Percentiles rank a stretch among this genome's conserved stretches.
These are phyloP conservation scores for Carettochelys insculpta DNA, from an alignment of 2,113 vertebrate species.

Conservation along the genomic window DNA sequence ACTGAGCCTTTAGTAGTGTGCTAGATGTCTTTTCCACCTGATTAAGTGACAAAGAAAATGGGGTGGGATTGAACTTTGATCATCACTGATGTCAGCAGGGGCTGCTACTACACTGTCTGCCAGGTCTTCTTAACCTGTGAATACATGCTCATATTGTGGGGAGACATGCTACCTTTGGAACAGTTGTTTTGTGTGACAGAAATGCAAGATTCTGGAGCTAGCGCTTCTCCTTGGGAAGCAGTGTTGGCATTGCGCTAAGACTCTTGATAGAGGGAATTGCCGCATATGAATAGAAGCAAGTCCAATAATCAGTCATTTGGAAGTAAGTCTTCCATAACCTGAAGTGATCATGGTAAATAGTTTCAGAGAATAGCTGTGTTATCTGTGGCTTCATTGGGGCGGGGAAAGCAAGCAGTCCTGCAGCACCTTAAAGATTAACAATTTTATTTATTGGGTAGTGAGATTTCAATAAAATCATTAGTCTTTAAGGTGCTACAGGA, in stretches of 20 bases:
- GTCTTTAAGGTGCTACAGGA: too few species aligned
- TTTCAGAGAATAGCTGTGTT: too few species aligned
- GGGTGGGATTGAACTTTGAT: background rate
- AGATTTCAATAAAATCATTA: too few species aligned
- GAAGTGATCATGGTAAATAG: background rate
- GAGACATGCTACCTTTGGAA: background rate
- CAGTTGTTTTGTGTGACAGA: background rate
- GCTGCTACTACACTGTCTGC: background rate
- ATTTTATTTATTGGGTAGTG: too few species aligned
- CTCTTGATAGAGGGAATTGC: slow-evolving; percentile 32
- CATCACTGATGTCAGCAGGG: background rate
- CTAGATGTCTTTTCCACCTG: background rate
- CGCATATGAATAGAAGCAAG: background rate
- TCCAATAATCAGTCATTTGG: background rate
- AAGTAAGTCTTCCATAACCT: background rate
- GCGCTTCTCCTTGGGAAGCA: slow-evolving; percentile 70
- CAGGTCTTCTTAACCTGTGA: background rate
- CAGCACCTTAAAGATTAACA: too few species aligned
- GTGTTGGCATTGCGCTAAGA: background rate
- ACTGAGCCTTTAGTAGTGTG: background rate
- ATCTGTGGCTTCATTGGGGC: too few species aligned
- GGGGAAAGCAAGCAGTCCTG: too few species aligned
- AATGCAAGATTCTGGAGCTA: slow-evolving; percentile 36
- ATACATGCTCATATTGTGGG: background rate
- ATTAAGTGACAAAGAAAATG: background rate